Base-by-base conservation (phyloP, 2,797 vertebrate species). In the Cirrhinus mrigala region DNA sequence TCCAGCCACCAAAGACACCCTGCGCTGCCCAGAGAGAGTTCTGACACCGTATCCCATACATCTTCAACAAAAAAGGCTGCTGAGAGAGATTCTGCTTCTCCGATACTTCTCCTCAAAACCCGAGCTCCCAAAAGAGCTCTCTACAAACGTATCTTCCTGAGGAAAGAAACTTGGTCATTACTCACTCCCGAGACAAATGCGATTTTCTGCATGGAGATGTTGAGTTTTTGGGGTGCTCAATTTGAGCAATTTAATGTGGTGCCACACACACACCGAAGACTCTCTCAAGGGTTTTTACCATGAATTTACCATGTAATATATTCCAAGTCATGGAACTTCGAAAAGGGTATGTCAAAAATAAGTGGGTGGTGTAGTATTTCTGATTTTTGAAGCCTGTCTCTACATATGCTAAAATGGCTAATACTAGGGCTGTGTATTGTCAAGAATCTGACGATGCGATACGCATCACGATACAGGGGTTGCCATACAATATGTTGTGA, bases 51-150 rank as follows among this genome's bases (percentile, higher is more conserved):
- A n/a, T 81, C 54, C 73, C 24, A 81, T 81, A 68, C 56, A 73
- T 64, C 58, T 83, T 71, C 75, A 76, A 62, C 73, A 44, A 48
- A 44, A 78, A 24, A 48, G 24, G 7, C n/a, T 29, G 52, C 9
- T 15, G 54, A 71, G 52, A 75, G 48, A 81, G 52, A 81, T 68
- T 75, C 52, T 64, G 70, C 33, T 76, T 83, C 71, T 40, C 44
- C 6, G 33, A 74, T 29, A 68, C 66, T 6, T 64, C 60, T 48
- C 46, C 24, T 79, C 56, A 40, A 44, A 48, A 81, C 14, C 71
- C 18, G 16, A 79, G 64, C 77, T 71, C 56, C 66, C 80, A 79
- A 33, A 74, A 46, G 66, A 77, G 64, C 33, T 82, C 75, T 81
- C 6, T 29, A 29, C 69, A 60, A 56, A 81, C 79, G 6, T 4